A percentile compares a stretch with the other conserved stretches of the same genome.
Conservation (phyloP, 2,113 vertebrate species). For the Mus spicilegus region DNA sequence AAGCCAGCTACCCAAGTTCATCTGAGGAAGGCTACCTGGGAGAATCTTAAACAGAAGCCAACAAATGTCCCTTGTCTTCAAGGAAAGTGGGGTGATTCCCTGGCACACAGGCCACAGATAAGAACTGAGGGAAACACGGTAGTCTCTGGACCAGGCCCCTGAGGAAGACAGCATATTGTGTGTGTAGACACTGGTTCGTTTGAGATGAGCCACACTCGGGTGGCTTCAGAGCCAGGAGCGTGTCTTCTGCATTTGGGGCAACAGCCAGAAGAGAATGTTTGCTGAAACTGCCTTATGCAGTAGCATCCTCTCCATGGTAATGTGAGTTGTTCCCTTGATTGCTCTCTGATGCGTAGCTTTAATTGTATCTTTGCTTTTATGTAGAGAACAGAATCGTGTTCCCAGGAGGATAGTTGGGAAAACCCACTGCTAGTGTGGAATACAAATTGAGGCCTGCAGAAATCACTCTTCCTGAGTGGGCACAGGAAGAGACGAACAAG, state of each 20-base stretch:
- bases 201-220: background rate
- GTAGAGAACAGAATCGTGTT: constrained; percentile 70
- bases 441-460: constrained; percentile 56
- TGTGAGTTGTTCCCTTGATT: constrained; percentile 57
- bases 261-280: background rate
- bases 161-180: background rate
- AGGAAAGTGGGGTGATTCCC: constrained; percentile 17
- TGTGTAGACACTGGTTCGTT: background rate
- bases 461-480: constrained; percentile 31
- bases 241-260: background rate
- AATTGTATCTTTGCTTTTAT: constrained; percentile 77
- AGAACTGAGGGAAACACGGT: background rate
- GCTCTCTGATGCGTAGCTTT: constrained; percentile 69
- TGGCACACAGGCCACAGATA: background rate
- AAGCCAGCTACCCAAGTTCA: background rate
- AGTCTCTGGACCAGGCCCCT: background rate
- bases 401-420: constrained; percentile 57
- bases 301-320: constrained; percentile 47
- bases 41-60: background rate
- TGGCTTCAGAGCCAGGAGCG: background rate
- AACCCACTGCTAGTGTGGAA: constrained; percentile 47
- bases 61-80: constrained; percentile 1
- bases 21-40: background rate
- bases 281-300: background rate
- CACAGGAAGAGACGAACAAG: background rate